These are phyloP conservation scores for Lochmaea crataegi DNA, from an alignment of 2,888 invertebrate species.

Conservation along the genomic window DNA sequence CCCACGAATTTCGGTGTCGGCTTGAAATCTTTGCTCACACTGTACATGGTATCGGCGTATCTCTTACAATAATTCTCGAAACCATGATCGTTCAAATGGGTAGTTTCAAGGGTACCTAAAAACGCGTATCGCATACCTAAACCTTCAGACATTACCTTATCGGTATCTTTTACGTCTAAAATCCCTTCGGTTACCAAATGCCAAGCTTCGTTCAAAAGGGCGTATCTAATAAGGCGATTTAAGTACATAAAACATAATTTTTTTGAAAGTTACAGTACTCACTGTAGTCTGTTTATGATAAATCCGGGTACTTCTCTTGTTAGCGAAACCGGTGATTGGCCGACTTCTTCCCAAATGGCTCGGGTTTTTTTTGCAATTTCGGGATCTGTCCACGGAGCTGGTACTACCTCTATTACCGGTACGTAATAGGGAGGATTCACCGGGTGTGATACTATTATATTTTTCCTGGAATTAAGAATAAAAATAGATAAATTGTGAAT, in stretches of 20 bases:
- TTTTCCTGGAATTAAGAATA: conserved; percentile 56
- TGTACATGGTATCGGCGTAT: conserved; percentile 71
- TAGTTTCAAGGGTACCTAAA: conserved; percentile 92
- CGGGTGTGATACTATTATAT: conserved; percentile 90
- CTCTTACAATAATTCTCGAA: conserved; percentile 73
- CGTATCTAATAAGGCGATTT: conserved; percentile 76
- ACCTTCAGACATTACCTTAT: conserved; percentile 94
- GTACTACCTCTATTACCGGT: conserved; percentile 93
- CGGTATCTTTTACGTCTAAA: conserved; percentile 88
- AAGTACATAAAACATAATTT: background rate
- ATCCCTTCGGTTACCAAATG: conserved; percentile 86
- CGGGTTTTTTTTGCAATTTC: conserved; percentile 80
- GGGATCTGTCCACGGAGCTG: conserved; percentile 91
- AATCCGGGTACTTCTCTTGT: conserved; percentile 92
- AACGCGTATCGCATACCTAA: conserved; percentile 96
- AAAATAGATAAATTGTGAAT: too few species aligned
- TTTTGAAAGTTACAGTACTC: conserved; percentile 57
- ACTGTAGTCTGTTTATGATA: conserved; percentile 93
- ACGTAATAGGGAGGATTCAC: conserved; percentile 98
- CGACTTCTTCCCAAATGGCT: conserved; percentile 85
- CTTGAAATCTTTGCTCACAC: conserved; percentile 79
- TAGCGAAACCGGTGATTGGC: conserved; percentile 90
- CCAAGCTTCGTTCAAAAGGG: conserved; percentile 93
- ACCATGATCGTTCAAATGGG: conserved; percentile 94
- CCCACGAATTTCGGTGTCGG: conserved; percentile 80